Base-by-base conservation (phyloP, 1,140 invertebrate genomes). In the Zaprionus capensis region DNA sequence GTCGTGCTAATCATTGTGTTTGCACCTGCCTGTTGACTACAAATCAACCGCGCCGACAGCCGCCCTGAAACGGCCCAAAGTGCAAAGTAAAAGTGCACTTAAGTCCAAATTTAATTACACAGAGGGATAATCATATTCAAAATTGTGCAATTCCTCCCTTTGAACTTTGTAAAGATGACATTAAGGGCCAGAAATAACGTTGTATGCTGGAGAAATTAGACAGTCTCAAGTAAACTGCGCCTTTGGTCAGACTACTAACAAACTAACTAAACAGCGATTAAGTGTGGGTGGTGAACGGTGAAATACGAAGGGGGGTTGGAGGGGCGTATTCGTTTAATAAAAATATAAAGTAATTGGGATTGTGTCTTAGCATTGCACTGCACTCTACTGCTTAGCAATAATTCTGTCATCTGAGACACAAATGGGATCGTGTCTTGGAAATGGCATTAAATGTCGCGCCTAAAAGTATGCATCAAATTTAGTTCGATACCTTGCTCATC, bases 391-490 rank as follows among this genome's bases (percentile, higher is more conserved):
- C 28, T 31, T 31, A 31, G 31, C 9, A 2, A 22, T 34, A 11
- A 11, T 34, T 9, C 7, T 34, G 9, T 34, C 31, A 34, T 34
- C 31, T 34, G 31, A 7, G 9, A 34, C 31, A 34, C 31, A 34
- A 11, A 34, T 11, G 31, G 31, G 31, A 34, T 34, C 3, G 31
- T 34, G 31, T 34, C 17, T 14, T 24, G 22, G 9, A 41, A 41
- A 41, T 41, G 0, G 1, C 4, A 34, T n/a, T 41, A 15, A 41
- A 9, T 15, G 38, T 0, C 2, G 11, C n/a, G 76, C 76, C 76
- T 79, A 80, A 69, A 80, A 79, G 15, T 74, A 80, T 79, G 71
- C 34, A 26, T 41, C 12, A 22, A 14, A 28, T 20, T 38, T 17
- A 31, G 7, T 51, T 12, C 22, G 41, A n/a, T 46, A 15, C 6